Percentiles rank a stretch among this genome's conserved stretches.
Evolutionary conservation across 2,113 vertebrate genomes (phyloP).

Genomic region (Microtus oregoni): DNA sequence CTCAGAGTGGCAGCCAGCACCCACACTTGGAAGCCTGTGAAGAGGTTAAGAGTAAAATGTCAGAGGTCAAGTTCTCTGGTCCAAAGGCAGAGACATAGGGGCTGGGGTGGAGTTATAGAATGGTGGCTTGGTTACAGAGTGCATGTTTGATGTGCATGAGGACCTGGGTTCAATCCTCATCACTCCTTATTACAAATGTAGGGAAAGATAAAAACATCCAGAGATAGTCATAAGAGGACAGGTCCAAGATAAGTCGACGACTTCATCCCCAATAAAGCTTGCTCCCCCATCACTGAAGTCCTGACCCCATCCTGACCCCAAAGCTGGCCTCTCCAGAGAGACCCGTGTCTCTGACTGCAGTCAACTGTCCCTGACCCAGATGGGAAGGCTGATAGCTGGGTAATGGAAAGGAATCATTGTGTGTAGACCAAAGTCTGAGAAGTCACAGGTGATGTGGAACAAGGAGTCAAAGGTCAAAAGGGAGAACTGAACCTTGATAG

Average conservation of each 20-base stretch:
- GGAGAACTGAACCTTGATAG: not conserved
- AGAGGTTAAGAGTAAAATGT: not conserved
- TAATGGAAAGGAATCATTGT: not conserved
- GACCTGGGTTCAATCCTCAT: not conserved
- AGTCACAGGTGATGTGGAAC: accelerated
- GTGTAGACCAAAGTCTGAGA: not conserved
- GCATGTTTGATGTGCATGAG: not conserved
- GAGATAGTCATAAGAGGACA: not conserved
- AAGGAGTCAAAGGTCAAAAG: not conserved
- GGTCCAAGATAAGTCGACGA: not conserved
- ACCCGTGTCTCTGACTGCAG: not conserved
- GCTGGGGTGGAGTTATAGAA: not conserved
- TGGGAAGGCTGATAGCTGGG: not conserved
- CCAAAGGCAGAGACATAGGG: not conserved
- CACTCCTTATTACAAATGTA: not conserved
- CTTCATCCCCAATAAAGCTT: not conserved
- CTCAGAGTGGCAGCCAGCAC: not conserved
- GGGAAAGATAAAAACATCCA: not conserved
- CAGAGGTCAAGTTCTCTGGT: not conserved
- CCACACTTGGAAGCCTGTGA: not conserved
- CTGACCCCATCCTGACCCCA: not conserved
- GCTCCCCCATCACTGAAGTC: not conserved
- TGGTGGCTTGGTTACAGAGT: not conserved
- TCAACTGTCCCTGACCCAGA: not conserved
- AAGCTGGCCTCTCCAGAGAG: accelerated